Conservation (phyloP, 2,113 vertebrate species). For the Erythrolamprus reginae region DNA sequence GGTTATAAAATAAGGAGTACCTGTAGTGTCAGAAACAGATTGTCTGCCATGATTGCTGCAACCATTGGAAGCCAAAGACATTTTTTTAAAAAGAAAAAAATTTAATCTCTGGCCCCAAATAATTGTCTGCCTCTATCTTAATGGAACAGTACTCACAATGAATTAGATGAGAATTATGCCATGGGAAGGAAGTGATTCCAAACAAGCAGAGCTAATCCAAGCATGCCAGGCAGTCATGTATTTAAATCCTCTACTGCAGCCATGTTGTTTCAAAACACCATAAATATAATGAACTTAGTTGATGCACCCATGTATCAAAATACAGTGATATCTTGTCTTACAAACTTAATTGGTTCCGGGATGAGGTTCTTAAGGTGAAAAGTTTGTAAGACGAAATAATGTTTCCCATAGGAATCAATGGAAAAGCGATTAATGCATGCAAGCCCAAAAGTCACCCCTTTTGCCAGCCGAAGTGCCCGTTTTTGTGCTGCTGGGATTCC, state of each 20-base stretch:
- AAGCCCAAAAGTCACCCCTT: no score
- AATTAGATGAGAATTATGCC: background rate
- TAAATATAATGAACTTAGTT: background rate
- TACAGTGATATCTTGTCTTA: no score
- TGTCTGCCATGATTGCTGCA: background rate
- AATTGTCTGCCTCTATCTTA: background rate
- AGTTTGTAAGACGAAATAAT: no score
- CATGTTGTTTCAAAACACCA: background rate
- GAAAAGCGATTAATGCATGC: no score
- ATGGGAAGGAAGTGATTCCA: background rate
- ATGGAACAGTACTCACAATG: background rate
- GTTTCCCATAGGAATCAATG: no score
- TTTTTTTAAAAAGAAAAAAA: background rate
- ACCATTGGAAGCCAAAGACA: background rate
- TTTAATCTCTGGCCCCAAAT: background rate
- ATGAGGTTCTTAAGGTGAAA: no score
- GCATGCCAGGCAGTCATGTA: background rate
- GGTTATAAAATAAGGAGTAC: background rate
- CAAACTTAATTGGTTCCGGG: no score
- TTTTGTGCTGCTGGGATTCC: no score
- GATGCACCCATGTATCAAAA: background rate
- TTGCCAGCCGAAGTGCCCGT: no score
- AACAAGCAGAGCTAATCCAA: background rate
- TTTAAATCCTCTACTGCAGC: background rate
- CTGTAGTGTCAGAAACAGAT: background rate